Base-by-base conservation (phyloP, 1,140 invertebrate species). In the Panagrolaimus sp. region DNA sequence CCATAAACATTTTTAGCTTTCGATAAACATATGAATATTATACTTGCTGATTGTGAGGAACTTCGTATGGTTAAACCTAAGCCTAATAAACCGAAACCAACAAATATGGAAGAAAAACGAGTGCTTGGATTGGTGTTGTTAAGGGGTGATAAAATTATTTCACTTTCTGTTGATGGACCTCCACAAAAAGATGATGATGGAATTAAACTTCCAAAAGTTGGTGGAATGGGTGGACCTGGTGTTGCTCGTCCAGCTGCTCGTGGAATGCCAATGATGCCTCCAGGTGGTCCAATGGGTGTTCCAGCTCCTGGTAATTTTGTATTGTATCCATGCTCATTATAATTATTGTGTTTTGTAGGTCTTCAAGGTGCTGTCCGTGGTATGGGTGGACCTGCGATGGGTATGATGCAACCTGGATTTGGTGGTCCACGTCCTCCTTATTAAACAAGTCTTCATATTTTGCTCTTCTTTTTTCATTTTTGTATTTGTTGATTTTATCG, bases 141-240 rank as follows among this genome's bases (percentile, higher is more conserved):
- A 15, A 87, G 96, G 58, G 96, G 94, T 14, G 94, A 98, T 84
- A 95, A 96, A 80, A 94, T 99, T 69, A 96, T 99, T 0, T 96
- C 94, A 0, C 87, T 99, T 78, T 97, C 94, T 0, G 93, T 98
- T 0, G 95, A 98, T 87, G 96, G 96, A 28, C 94, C 96, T 10
- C 96, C 96, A 8, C 94, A 95, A 62, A 92, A 92, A 44, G 96
- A 98, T 74, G 95, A 97, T 85, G 93, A 93, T 21, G 86, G 95
- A 52, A 91, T 94, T 1, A 87, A 94, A 74, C 92, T 98, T 7
- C 93, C 94, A 1, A 89, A 97, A 71, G 92, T 94, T 55, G 94
- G 94, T 45, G 90, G 91, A 44, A 89, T 90, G 68, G 89, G 91
- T 24, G 93, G 92, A 1, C 90, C 92, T 15, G 90, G 93, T 88